These are phyloP conservation scores for Ctenodactylus gundi DNA, from an alignment of 2,113 vertebrate genomes.

Conservation along the genomic window DNA sequence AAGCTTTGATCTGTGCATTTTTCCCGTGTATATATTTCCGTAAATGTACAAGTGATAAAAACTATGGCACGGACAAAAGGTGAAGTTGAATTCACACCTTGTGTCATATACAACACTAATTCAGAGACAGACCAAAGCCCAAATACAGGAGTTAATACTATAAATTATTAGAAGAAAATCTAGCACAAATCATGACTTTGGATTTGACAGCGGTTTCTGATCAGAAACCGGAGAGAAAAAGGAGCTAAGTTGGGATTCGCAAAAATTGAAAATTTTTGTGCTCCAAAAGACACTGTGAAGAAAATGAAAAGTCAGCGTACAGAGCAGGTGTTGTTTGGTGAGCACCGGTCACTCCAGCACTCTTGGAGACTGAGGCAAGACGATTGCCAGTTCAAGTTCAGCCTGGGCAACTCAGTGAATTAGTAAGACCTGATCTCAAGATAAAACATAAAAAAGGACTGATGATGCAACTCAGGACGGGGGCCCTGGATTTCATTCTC, in stretches of 20 bases:
- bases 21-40: neutral
- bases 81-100: neutral
- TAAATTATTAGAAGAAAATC: neutral
- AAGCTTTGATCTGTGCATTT: neutral
- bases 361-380: no score
- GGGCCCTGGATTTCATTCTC: no score
- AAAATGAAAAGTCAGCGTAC: no score
- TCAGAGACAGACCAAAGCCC: neutral
- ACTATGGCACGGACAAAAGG: neutral
- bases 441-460: no score
- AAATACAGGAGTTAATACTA: neutral
- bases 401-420: no score
- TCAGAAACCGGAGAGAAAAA: neutral
- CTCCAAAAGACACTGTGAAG: neutral
- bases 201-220: neutral
- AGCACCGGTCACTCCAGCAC: no score
- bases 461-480: no score
- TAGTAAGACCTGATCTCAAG: no score
- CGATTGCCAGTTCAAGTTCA: no score
- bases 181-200: neutral
- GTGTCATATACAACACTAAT: neutral
- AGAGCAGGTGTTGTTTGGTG: no score
- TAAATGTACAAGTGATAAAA: neutral
- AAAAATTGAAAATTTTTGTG: neutral
- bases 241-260: neutral